A percentile compares a stretch with the other conserved stretches of the same genome.
Conservation (phyloP, 2,888 invertebrate species). For the Drosophila multiciliata region DNA sequence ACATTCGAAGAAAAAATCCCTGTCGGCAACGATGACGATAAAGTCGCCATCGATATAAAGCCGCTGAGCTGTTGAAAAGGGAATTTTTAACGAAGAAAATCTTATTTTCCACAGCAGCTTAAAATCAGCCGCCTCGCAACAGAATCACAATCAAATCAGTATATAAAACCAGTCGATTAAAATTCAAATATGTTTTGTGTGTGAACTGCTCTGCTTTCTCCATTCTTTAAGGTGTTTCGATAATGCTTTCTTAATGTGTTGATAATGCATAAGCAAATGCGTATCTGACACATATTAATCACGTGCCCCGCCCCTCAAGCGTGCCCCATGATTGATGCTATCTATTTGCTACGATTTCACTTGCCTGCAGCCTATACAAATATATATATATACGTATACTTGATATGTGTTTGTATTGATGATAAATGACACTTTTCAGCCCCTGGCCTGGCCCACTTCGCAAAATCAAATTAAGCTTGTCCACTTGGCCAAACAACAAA, state of each 20-base stretch:
- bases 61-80: constrained; percentile 24
- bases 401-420: constrained; percentile 46
- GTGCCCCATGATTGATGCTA: constrained; percentile 59
- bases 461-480: constrained; percentile 44
- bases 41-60: constrained; percentile 31
- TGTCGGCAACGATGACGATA: constrained; percentile 27
- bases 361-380: constrained; percentile 22
- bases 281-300: constrained; percentile 62
- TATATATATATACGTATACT: constrained; percentile 27
- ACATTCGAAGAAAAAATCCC: constrained; percentile 54
- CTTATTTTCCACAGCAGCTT: background rate
- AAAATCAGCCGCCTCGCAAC: background rate
- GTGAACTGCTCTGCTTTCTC: background rate
- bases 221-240: constrained; percentile 34
- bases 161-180: constrained; percentile 31
- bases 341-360: background rate
- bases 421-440: constrained; percentile 47
- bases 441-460: background rate
- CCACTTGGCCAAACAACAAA: constrained; percentile 9
- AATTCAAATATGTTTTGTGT: constrained; percentile 17
- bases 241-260: constrained; percentile 62
- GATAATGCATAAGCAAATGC: constrained; percentile 59
- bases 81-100: constrained; percentile 3
- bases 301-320: constrained; percentile 32
- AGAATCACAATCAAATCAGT: constrained; percentile 32